Evolutionary conservation across 2,888 invertebrate genomes (phyloP).

Genomic region (Ormia ochracea): DNA sequence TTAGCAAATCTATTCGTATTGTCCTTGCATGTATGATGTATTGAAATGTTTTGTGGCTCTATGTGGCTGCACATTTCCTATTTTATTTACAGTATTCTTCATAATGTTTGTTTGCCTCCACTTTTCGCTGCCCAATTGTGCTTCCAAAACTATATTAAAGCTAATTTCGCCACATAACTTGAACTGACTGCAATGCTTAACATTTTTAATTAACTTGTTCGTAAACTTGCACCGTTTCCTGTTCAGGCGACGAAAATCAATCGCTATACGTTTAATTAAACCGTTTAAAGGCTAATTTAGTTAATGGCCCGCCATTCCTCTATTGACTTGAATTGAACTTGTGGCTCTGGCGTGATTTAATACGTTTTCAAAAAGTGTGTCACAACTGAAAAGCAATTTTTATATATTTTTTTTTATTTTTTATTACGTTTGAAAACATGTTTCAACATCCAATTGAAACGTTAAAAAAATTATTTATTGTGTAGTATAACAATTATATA

Average conservation of each 20-base stretch:
- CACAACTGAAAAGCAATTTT: slow-evolving; percentile 46
- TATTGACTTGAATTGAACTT: not conserved
- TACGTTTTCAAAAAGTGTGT: slow-evolving; percentile 39
- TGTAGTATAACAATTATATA: not conserved
- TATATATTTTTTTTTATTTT: slow-evolving; percentile 19
- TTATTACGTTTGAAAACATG: slow-evolving; percentile 18
- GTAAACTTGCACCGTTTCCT: not conserved
- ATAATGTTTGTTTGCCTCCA: too few relatives aligned
- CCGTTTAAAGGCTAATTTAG: slow-evolving; percentile 2
- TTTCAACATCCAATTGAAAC: not conserved
- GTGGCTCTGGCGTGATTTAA: slow-evolving; percentile 26
- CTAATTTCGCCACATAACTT: slow-evolving; percentile 5
- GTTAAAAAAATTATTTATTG: not conserved
- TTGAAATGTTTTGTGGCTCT: too few relatives aligned
- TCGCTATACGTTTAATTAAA: not conserved
- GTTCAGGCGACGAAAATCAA: not conserved
- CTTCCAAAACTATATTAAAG: not conserved
- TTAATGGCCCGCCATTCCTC: not conserved
- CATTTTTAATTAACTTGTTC: slow-evolving; percentile 12
- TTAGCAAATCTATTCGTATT: too few relatives aligned
- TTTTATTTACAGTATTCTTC: not conserved
- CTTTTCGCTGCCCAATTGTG: not conserved
- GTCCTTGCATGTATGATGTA: too few relatives aligned
- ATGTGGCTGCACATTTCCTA: too few relatives aligned
- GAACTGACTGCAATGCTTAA: not conserved